Evolutionary conservation across 2,797 vertebrate genomes (phyloP).

Genomic region (Ibycter americanus): DNA sequence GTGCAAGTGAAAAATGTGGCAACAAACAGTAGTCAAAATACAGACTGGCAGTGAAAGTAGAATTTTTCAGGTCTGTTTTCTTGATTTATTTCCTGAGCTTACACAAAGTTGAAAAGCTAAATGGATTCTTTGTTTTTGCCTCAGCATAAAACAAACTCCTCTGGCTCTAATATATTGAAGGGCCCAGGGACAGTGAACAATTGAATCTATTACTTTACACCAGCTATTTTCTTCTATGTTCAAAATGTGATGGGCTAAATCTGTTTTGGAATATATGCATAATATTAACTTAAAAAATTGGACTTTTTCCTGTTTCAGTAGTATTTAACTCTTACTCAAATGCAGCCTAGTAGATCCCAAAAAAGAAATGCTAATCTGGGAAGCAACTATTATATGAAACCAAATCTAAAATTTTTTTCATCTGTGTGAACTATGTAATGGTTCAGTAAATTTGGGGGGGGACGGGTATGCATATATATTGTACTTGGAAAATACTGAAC

Average conservation of each 20-base stretch:
- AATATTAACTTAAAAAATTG: background rate
- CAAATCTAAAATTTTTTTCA: background rate
- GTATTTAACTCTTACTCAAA: background rate
- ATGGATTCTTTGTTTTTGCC: slow-evolving; percentile 10
- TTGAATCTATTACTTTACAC: background rate
- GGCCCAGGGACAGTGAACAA: background rate
- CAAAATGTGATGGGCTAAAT: background rate
- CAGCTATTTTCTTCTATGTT: background rate
- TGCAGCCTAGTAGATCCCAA: background rate
- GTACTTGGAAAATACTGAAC: background rate
- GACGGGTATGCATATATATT: background rate
- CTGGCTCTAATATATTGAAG: background rate
- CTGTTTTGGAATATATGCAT: background rate
- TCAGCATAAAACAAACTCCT: background rate
- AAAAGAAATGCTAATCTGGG: background rate
- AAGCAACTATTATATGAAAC: background rate
- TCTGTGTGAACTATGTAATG: background rate
- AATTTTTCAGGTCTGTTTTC: background rate
- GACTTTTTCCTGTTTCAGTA: background rate
- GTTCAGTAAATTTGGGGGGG: background rate
- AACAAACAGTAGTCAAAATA: background rate
- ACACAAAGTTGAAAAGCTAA: background rate
- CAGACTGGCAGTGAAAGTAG: background rate
- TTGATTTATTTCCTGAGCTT: background rate
- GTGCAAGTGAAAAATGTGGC: background rate